Base-by-base conservation (phyloP, 2,888 invertebrate species). In the Linyphia triangularis region DNA sequence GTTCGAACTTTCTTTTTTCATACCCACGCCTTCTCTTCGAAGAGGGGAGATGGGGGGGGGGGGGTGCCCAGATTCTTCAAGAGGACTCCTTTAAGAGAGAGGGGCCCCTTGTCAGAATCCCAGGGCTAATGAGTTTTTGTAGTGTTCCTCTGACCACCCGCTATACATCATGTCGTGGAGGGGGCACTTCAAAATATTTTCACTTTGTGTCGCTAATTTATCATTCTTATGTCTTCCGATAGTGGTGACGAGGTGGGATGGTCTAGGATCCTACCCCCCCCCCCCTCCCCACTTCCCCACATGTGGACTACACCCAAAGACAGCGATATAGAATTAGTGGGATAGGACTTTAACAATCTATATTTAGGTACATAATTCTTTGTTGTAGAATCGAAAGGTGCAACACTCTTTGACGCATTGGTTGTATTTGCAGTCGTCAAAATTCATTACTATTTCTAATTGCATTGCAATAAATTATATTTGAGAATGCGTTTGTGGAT, bases 101-200 rank as follows among this genome's bases (percentile, higher is more conserved):
- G 22, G 61, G 51, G n/a, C 16, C 16, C 51, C 51, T n/a, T 72
- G 43, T 40, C 40, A 43, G 16, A 30, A 19, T 30, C 40, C 26
- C 28, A 30, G 28, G 51, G 10, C 59, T 81, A 81, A 81, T 81
- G 82, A 82, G 82, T 61, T 82, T 78, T 82, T 82, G 24, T n/a
- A 81, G 81, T n/a, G 59, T 59, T 59, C 22, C 67, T n/a, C 33
- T 73, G 57, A 28, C 84, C 84, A 63, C 84, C 84, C 57, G 61
- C 75, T 24, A 84, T 84, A 22, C 75, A 84, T 75, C 84, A 84
- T 57, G 73, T 75, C 51, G 24, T 16, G 10, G 5, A 65, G 61
- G 6, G 65, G 51, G 7, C 30, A 22, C 65, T 43, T 63, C 30
- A 28, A 30, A 67, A 67, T 65, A 67, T 75, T 75, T 75, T 77